phyloP scores from a whole-genome alignment of 2,113 vertebrate species.

The Ammodytes dubius region DNA sequence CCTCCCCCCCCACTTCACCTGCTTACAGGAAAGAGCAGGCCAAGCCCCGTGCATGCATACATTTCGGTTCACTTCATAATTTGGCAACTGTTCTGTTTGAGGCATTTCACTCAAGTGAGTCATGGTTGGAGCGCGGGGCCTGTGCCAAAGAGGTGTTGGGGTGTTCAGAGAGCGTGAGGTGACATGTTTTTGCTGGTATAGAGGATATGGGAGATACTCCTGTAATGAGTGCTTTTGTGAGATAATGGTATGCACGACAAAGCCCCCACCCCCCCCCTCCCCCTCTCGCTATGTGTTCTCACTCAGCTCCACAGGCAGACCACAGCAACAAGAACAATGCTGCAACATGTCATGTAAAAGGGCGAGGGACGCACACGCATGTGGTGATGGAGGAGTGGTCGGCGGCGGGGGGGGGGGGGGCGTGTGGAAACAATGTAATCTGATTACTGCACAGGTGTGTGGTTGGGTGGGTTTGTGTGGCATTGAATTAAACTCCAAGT shows the following conservation, averaged over 20 bases:
- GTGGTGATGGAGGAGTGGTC: slow-evolving; percentile 18
- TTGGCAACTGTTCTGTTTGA: slow-evolving; percentile 66
- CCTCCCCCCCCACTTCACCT: neutral
- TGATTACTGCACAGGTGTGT: slow-evolving; percentile 22
- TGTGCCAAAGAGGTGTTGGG: slow-evolving; percentile 69
- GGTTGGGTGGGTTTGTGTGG: slow-evolving; percentile 21
- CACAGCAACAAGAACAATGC: slow-evolving; percentile 68
- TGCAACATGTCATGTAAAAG: slow-evolving; percentile 68
- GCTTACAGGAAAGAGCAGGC: slow-evolving; percentile 54
- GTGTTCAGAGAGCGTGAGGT: slow-evolving; percentile 77
- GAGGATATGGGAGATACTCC: slow-evolving; percentile 75
- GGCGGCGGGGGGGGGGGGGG: neutral
- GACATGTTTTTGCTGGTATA: slow-evolving; percentile 81
- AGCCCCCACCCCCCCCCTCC: neutral
- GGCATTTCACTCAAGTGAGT: slow-evolving; percentile 83
- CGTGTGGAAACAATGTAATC: slow-evolving; percentile 26
- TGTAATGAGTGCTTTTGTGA: slow-evolving; percentile 81
- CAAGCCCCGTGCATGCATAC: slow-evolving; percentile 52
- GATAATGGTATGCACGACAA: slow-evolving; percentile 78
- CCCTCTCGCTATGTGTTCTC: slow-evolving; percentile 64
- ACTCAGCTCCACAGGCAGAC: slow-evolving; percentile 63
- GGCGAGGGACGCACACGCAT: slow-evolving; percentile 5
- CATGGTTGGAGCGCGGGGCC: slow-evolving; percentile 65
- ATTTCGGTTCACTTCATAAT: slow-evolving; percentile 73
- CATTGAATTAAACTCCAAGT: slow-evolving; percentile 26